phyloP scores from a whole-genome alignment of 2,113 vertebrate genomes.

The Brachyhypopomus occidentalis region DNA sequence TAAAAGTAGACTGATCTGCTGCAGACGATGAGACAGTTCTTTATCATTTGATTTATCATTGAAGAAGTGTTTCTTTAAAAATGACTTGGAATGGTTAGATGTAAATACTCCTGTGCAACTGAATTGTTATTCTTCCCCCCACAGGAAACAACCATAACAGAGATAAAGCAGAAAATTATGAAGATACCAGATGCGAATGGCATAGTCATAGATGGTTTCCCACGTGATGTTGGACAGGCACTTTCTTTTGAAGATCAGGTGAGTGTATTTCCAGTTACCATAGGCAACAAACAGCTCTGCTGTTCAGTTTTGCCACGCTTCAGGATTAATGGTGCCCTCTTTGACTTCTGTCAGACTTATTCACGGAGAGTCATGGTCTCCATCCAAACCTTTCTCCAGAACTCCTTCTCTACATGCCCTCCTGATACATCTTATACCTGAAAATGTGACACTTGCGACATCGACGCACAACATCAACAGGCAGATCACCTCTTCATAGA shows the following conservation, averaged over 20 bases:
- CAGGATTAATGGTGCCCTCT: background rate
- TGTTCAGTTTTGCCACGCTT: background rate
- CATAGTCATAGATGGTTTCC: constrained; percentile 96
- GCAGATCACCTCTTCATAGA: too few relatives aligned
- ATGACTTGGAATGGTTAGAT: background rate
- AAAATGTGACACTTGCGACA: too few relatives aligned
- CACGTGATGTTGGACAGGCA: constrained; percentile 94
- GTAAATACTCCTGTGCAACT: background rate
- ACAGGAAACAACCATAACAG: constrained; percentile 99
- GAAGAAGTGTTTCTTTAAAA: background rate
- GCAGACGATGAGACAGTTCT: background rate
- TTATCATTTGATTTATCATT: background rate
- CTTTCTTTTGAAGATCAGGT: constrained; percentile 98
- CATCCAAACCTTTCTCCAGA: too few relatives aligned
- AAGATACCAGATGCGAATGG: constrained; percentile 94
- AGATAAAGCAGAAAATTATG: constrained; percentile 98
- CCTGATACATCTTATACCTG: too few relatives aligned
- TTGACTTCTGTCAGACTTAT: too few relatives aligned
- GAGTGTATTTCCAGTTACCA: constrained; percentile 59
- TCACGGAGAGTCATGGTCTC: too few relatives aligned
- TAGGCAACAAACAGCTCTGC: background rate
- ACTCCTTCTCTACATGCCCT: too few relatives aligned
- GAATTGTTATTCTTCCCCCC: constrained; percentile 13
- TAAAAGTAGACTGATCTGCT: background rate
- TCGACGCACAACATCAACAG: too few relatives aligned